Percentiles rank a stretch among this genome's conserved stretches.
These are phyloP conservation scores for Silurus meridionalis DNA, from an alignment of 2,113 vertebrate genomes.

Conservation along the genomic window DNA sequence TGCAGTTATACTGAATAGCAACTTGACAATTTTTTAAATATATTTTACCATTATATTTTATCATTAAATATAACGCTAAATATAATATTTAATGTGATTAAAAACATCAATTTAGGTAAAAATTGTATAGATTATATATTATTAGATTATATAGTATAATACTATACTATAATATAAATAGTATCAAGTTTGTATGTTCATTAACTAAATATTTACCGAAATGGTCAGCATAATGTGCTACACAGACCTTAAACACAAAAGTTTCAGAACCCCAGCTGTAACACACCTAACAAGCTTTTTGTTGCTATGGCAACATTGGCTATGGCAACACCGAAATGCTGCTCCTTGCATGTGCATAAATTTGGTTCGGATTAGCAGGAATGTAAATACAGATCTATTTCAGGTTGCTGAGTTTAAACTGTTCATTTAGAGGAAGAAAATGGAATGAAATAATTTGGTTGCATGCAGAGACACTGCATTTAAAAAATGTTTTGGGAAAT, in stretches of 20 bases:
- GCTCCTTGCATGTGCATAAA: not conserved
- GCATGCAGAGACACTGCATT: not conserved
- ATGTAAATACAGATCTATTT: not conserved
- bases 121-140: too few species aligned
- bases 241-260: not conserved
- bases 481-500: not conserved
- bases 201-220: not conserved
- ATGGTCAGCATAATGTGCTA: not conserved
- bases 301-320: conserved; percentile 13
- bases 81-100: too few species aligned
- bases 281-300: not conserved
- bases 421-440: not conserved
- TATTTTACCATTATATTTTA: too few species aligned
- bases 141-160: too few species aligned
- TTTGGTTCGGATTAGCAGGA: not conserved
- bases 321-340: not conserved
- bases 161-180: too few species aligned
- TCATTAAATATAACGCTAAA: too few species aligned
- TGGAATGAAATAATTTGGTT: not conserved
- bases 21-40: too few species aligned
- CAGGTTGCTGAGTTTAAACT: not conserved
- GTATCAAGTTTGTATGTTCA: not conserved
- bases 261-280: not conserved
- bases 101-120: too few species aligned
- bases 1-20: too few species aligned